Evolutionary conservation across 1,140 invertebrate species (phyloP).

Genomic region (Cotesia glomerata): DNA sequence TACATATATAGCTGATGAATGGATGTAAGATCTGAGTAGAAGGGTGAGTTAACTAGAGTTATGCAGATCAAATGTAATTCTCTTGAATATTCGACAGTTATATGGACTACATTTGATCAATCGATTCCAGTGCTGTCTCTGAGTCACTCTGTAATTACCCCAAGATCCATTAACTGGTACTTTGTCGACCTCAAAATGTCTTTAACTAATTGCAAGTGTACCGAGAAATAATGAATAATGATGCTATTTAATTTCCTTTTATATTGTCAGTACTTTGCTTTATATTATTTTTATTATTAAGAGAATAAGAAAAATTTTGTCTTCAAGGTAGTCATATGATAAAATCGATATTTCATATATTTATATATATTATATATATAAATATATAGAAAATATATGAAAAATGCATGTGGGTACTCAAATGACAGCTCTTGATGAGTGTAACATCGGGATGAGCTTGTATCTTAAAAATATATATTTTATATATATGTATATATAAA

Average conservation of each 20-base stretch:
- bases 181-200: background rate
- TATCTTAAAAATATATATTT: too few relatives aligned
- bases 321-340: too few relatives aligned
- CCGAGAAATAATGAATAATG: background rate
- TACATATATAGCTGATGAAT: background rate
- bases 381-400: too few relatives aligned
- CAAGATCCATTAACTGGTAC: background rate
- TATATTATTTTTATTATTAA: too few relatives aligned
- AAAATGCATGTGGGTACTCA: too few relatives aligned
- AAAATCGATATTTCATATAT: too few relatives aligned
- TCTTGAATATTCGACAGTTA: conserved; percentile 12
- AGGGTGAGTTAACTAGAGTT: conserved; percentile 12
- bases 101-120: conserved; percentile 19
- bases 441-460: too few relatives aligned
- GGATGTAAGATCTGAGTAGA: background rate
- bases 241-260: background rate
- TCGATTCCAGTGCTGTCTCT: background rate
- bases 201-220: background rate
- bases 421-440: too few relatives aligned
- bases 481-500: too few relatives aligned
- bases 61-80: conserved; percentile 29
- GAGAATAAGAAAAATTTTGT: too few relatives aligned
- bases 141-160: background rate
- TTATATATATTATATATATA: too few relatives aligned
- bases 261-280: too few relatives aligned